Evolutionary conservation across 2,888 invertebrate species (phyloP), one percentile per base, ranked within the genome.

Genomic region (Belgica antarctica): DNA sequence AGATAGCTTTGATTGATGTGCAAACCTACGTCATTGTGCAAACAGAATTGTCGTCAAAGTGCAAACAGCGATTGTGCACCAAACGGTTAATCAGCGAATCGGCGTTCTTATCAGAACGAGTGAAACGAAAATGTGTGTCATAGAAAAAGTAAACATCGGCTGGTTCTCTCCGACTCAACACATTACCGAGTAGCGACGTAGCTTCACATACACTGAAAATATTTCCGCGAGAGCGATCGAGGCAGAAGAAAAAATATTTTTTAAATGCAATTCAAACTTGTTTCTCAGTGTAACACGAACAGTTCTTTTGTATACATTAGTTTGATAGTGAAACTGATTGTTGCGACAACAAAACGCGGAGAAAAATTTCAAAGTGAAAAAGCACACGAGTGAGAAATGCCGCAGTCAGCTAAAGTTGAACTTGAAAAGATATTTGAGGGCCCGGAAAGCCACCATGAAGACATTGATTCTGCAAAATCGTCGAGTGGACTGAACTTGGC

Each of bases 261-360:
- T n/a, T 27, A 17, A 61, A 61, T 28, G 61, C 61, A 61, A 27
- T 61, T 61, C 27, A 12, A 61, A 61, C 61, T 25, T 19, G 61
- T 61, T 12, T 24, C 61, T 52, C 52, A 52, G 52, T 52, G 7
- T 17, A 12, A 52, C 4, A 17, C 52, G 41, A n/a, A 41, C 52
- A 52, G 52, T 52, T 52, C 19, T 22, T 41, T 31, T 10, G 52
- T 22, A 10, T n/a, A 22, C 52, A 52, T 41, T 12, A 12, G 41
- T 15, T n/a, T 41, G 41, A 41, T 41, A n/a, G n/a, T 15, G 41
- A 41, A 12, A 15, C 41, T 41, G 41, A 41, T 41, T 15, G 15
- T 41, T 41, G 4, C 4, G 31, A 31, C 31, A 31, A 31, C 4
- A n/a, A n/a, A n/a, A n/a, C n/a, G n/a, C 41, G 41, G 12, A n/a